These are phyloP conservation scores for Muscina levida DNA, from an alignment of 2,888 invertebrate species.

Conservation along the genomic window DNA sequence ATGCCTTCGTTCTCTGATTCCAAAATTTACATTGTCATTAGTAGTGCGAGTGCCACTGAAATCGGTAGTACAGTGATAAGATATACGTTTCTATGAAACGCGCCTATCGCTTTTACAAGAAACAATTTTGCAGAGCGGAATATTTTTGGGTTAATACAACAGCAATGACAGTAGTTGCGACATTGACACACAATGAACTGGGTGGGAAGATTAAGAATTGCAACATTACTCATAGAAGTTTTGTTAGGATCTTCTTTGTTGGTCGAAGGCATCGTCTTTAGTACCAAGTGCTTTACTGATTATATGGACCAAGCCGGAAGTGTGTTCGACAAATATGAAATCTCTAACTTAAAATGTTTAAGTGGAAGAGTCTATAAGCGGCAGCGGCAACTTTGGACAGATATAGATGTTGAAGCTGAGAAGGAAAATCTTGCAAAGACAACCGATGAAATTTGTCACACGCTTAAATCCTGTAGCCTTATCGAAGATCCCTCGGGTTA, in stretches of 20 bases:
- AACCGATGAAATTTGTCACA: conserved; percentile 33
- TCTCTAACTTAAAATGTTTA: conserved; percentile 12
- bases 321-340: conserved; percentile 2
- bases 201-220: background rate
- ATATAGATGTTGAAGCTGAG: conserved; percentile 33
- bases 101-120: no score
- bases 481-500: background rate
- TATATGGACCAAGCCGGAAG: background rate
- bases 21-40: no score
- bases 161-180: no score
- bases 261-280: background rate
- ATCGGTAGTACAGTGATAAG: no score
- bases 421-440: background rate
- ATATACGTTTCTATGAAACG: no score
- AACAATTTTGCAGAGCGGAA: no score
- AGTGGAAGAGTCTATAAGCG: conserved; percentile 35
- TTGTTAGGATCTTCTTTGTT: background rate
- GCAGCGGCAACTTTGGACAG: background rate
- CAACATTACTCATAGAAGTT: background rate
- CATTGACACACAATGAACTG: no score
- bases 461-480: conserved; percentile 35
- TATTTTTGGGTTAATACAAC: no score
- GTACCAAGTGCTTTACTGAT: background rate
- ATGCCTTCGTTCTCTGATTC: no score
- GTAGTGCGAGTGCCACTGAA: no score